phyloP scores from a whole-genome alignment of 2,888 invertebrate genomes.

The Euproctis similis region DNA sequence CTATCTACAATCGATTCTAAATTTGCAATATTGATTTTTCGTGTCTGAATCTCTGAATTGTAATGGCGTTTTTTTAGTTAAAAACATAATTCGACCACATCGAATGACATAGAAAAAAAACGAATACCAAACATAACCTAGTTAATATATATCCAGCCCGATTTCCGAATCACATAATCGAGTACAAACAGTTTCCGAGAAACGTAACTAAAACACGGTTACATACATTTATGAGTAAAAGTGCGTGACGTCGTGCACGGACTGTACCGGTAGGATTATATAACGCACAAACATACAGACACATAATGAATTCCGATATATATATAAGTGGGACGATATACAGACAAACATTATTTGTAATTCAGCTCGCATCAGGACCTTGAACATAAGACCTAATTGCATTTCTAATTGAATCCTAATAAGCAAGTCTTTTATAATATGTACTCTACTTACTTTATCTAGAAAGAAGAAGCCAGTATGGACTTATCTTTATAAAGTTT shows the following conservation, averaged over 20 bases:
- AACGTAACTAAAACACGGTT: constrained; percentile 1
- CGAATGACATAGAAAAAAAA: too few species aligned
- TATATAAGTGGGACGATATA: constrained; percentile 4
- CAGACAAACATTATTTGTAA: constrained; percentile 7
- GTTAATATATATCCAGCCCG: too few species aligned
- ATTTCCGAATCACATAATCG: background rate
- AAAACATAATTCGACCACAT: too few species aligned
- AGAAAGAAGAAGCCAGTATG: too few species aligned
- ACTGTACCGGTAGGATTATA: constrained; percentile 3
- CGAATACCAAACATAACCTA: too few species aligned
- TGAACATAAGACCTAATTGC: constrained; percentile 7
- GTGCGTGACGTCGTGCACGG: background rate
- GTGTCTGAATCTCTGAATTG: too few species aligned
- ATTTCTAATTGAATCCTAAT: background rate
- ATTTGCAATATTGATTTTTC: too few species aligned
- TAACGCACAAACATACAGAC: constrained; percentile 4
- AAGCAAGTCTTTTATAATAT: background rate
- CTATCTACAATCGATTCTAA: too few species aligned
- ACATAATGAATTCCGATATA: constrained; percentile 6
- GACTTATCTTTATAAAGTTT: too few species aligned
- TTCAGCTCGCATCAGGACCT: constrained; percentile 12
- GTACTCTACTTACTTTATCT: background rate
- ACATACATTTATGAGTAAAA: constrained; percentile 2
- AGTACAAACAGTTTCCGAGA: background rate
- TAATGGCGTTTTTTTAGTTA: too few species aligned